phyloP scores from a whole-genome alignment of 2,888 invertebrate genomes.

The Bembecia ichneumoniformis region DNA sequence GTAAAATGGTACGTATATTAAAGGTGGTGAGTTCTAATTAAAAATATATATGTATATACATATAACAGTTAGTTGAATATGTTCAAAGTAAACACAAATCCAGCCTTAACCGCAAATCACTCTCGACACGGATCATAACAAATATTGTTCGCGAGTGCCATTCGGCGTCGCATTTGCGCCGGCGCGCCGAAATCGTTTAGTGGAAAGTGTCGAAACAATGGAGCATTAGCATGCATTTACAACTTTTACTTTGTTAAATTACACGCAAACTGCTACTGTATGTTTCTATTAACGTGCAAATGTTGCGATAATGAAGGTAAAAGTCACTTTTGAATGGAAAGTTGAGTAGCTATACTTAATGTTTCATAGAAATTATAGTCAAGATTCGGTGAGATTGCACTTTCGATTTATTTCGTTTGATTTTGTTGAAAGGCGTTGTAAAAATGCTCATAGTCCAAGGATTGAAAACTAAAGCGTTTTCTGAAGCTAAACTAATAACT shows the following conservation, averaged over 20 bases:
- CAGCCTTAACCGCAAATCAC: constrained; percentile 1
- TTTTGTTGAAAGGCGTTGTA: no score
- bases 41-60: no score
- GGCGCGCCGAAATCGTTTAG: constrained; percentile 30
- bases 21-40: no score
- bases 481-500: no score
- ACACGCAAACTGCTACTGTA: constrained; percentile 30
- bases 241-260: constrained; percentile 47
- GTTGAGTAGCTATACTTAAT: constrained; percentile 16
- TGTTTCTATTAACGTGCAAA: constrained; percentile 7
- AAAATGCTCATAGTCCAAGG: no score
- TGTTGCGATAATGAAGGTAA: neutral
- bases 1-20: no score
- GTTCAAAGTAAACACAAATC: neutral
- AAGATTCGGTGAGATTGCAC: no score
- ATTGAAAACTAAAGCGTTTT: no score
- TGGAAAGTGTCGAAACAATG: constrained; percentile 40
- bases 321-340: constrained; percentile 29
- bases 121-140: constrained; percentile 1
- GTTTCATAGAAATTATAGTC: no score
- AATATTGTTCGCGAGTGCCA: constrained; percentile 16
- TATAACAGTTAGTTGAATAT: no score
- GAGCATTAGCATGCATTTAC: constrained; percentile 46
- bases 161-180: constrained; percentile 24
- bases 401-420: no score